Percentiles rank a stretch among this genome's conserved stretches.
Conservation (phyloP, 2,113 vertebrate species). For the Microcebus tavaratra region DNA sequence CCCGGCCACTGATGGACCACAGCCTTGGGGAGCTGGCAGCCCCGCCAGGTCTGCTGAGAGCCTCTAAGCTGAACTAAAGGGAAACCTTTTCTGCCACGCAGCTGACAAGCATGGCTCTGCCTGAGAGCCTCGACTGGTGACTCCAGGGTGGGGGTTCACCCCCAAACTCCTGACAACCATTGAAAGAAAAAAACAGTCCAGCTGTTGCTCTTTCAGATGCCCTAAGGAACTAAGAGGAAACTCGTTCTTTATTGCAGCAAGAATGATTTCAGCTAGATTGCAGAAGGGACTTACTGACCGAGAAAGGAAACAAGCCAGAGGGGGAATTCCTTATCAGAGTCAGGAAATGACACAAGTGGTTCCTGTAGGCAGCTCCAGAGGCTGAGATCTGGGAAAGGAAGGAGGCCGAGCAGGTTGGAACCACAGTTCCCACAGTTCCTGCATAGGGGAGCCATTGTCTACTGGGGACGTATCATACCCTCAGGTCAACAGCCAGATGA, state of each 20-base stretch:
- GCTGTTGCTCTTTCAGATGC: background rate
- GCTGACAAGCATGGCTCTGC: constrained; percentile 80
- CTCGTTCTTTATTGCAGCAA: background rate
- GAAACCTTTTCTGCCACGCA: constrained; percentile 79
- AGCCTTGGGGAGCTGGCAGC: constrained; percentile 81
- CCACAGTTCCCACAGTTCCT: background rate
- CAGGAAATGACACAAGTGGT: constrained; percentile 12
- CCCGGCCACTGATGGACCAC: constrained; percentile 87
- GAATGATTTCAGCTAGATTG: background rate
- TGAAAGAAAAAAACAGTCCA: background rate
- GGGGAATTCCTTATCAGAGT: background rate
- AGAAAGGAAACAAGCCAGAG: background rate
- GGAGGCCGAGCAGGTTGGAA: background rate
- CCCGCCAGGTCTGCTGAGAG: constrained; percentile 78
- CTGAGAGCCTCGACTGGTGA: constrained; percentile 88
- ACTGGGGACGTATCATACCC: background rate
- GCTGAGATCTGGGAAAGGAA: background rate
- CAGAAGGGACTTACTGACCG: constrained; percentile 45
- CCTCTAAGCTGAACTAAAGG: constrained; percentile 81
- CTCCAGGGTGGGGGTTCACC: constrained; percentile 81
- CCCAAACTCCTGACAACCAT: background rate
- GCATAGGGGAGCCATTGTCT: constrained; percentile 38
- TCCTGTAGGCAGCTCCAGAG: background rate
- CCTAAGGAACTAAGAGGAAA: background rate
- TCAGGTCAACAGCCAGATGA: background rate